Evolutionary conservation across 2,113 vertebrate genomes (phyloP).

Genomic region (Heliornis fulica): DNA sequence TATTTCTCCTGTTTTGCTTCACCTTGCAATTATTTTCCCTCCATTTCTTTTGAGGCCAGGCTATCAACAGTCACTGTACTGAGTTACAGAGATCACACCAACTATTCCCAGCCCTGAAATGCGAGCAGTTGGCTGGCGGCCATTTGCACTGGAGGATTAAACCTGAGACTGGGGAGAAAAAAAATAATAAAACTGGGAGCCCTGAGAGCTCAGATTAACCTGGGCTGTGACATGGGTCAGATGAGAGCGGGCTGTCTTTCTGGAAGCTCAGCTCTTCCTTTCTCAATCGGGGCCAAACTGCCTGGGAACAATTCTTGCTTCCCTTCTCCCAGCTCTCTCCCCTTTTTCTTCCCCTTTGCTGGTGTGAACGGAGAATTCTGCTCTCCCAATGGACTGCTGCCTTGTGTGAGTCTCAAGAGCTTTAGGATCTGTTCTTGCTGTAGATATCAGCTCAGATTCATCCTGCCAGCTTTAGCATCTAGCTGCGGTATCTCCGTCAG

Average conservation of each 20-base stretch:
- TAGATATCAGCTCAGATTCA: background rate
- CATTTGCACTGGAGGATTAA: background rate
- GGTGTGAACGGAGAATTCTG: accelerated
- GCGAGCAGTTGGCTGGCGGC: background rate
- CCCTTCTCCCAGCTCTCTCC: background rate
- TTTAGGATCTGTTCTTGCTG: accelerated
- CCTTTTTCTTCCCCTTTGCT: background rate
- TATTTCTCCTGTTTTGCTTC: background rate
- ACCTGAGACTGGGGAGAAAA: background rate
- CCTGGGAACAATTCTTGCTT: background rate
- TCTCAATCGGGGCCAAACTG: accelerated
- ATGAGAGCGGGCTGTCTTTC: background rate
- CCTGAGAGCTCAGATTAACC: background rate
- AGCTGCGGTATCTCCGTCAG: accelerated
- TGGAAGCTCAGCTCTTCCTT: background rate
- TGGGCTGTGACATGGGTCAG: background rate
- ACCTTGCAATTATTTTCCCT: background rate
- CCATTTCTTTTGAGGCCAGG: background rate
- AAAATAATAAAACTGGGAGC: background rate
- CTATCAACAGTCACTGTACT: background rate
- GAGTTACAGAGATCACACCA: background rate
- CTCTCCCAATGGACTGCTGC: accelerated
- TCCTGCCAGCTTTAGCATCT: background rate
- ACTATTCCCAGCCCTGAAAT: background rate
- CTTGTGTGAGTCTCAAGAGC: background rate